phyloP scores from a whole-genome alignment of 1,140 invertebrate species.

The Heliconius eleuchia region DNA sequence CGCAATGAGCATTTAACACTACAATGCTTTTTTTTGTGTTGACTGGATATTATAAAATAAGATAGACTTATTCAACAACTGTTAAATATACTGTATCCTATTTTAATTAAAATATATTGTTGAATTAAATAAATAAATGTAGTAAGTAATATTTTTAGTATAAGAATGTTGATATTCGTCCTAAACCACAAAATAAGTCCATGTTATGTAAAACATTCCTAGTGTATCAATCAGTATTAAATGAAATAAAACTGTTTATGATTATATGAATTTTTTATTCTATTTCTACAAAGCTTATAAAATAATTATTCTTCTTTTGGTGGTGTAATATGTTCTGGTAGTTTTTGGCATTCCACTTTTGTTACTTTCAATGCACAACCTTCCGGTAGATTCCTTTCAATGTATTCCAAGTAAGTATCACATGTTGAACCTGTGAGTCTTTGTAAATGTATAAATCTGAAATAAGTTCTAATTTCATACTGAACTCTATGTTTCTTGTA shows the following conservation, averaged over 20 bases:
- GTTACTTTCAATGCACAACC: conserved; percentile 97
- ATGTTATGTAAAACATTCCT: neutral
- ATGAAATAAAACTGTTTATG: conserved; percentile 26
- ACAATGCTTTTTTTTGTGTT: conserved; percentile 11
- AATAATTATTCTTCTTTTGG: conserved; percentile 54
- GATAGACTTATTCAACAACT: neutral
- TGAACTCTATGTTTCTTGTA: conserved; percentile 97
- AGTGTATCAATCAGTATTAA: conserved; percentile 7
- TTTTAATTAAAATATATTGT: neutral
- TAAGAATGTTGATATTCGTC: neutral
- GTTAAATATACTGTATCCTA: conserved; percentile 23
- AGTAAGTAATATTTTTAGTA: neutral
- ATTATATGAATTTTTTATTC: conserved; percentile 33
- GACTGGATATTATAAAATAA: conserved; percentile 12
- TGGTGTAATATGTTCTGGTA: conserved; percentile 81
- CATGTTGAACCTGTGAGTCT: conserved; percentile 96
- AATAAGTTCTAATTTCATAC: conserved; percentile 98
- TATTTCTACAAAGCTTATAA: conserved; percentile 36
- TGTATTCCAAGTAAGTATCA: conserved; percentile 97
- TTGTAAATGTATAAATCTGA: conserved; percentile 90
- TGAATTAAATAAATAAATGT: conserved; percentile 4
- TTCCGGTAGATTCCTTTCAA: conserved; percentile 98
- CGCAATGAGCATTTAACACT: neutral
- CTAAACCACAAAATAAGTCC: neutral
- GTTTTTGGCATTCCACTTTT: conserved; percentile 86